A percentile compares a stretch with the other conserved stretches of the same genome.
These are phyloP conservation scores for Dipodomys stephensi DNA, from an alignment of 2,113 vertebrate species.

Conservation along the genomic window DNA sequence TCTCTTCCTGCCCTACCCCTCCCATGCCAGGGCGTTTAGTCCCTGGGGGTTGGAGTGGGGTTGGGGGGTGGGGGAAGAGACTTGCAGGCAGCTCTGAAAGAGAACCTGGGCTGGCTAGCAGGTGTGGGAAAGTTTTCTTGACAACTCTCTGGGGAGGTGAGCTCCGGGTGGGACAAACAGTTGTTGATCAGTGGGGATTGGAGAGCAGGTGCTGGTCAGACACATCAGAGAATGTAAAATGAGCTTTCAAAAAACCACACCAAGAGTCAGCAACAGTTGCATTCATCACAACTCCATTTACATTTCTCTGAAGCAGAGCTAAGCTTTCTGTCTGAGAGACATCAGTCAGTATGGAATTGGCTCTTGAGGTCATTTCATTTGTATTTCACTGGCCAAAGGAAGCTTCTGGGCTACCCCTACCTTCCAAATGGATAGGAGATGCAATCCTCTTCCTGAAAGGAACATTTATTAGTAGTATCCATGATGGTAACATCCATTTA, in stretches of 20 bases:
- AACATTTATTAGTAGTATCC: not conserved
- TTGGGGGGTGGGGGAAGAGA: not conserved
- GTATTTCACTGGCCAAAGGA: not conserved
- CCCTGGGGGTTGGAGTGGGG: not conserved
- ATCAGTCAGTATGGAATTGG: not conserved
- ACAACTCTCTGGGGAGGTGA: slow-evolving; percentile 7
- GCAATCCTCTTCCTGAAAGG: not conserved
- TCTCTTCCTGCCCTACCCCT: not conserved
- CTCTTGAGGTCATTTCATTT: not conserved
- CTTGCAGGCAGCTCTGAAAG: not conserved
- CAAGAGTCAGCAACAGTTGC: not conserved
- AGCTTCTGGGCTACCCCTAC: not conserved
- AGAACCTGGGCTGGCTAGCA: slow-evolving; percentile 10
- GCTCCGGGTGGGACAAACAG: not conserved
- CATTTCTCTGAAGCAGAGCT: not conserved
- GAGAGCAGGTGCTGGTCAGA: not conserved
- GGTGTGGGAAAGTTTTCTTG: slow-evolving; percentile 37
- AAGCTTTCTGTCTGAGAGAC: not conserved
- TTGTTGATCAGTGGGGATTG: not conserved
- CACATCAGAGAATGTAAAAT: not conserved
- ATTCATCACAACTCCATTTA: not conserved
- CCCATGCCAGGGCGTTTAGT: not conserved
- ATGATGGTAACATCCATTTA: not conserved
- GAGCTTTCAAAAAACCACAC: not conserved
- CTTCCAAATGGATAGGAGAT: not conserved